Conservation (phyloP, 2,888 invertebrate species). For the Drosophila neotestacea region DNA sequence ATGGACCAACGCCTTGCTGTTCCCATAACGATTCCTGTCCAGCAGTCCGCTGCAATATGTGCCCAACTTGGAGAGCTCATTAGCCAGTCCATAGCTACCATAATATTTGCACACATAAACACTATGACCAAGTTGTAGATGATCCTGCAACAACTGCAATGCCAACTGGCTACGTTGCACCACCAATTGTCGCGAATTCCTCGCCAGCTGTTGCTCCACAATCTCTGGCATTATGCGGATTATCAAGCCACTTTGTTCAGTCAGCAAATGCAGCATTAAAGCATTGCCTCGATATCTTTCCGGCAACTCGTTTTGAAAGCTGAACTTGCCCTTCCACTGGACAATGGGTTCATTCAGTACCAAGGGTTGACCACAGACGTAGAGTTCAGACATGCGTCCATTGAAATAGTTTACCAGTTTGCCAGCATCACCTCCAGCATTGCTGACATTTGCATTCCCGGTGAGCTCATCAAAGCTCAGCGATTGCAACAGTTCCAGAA, state of each 20-base stretch:
- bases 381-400: constrained; percentile 61
- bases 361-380: constrained; percentile 67
- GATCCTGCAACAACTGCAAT: constrained; percentile 54
- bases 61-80: constrained; percentile 53
- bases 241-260: constrained; percentile 65
- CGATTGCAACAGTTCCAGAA: constrained; percentile 49
- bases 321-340: constrained; percentile 66
- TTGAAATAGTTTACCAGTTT: constrained; percentile 61
- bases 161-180: constrained; percentile 54
- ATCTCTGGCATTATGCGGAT: constrained; percentile 60
- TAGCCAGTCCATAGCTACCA: constrained; percentile 70
- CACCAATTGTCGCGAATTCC: constrained; percentile 65
- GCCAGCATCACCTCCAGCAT: constrained; percentile 30
- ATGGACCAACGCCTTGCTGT: constrained; percentile 68
- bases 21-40: constrained; percentile 72
- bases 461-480: constrained; percentile 59
- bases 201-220: constrained; percentile 36
- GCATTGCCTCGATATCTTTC: constrained; percentile 63
- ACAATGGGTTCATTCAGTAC: constrained; percentile 70
- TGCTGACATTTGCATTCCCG: neutral
- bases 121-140: constrained; percentile 60
- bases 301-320: constrained; percentile 53
- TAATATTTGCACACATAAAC: constrained; percentile 71
- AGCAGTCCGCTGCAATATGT: constrained; percentile 73
- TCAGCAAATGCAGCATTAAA: constrained; percentile 61